Percentiles rank a stretch among this genome's conserved stretches.
Conservation (phyloP, 2,113 vertebrate genomes). For the Rynchops niger region DNA sequence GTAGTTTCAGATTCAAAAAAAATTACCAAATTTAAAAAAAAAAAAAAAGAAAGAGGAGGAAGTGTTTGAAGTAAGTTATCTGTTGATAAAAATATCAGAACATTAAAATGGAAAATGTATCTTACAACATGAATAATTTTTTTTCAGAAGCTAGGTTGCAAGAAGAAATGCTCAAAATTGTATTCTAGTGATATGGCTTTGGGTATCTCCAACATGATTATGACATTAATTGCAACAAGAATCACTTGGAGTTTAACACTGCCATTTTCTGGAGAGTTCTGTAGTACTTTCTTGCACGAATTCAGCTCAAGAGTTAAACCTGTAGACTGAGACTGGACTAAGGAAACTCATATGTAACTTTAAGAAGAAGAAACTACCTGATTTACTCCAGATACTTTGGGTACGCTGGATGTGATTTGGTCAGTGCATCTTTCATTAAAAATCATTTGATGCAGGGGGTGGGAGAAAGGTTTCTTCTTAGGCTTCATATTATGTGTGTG, state of each 20-base stretch:
- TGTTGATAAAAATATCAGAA: background rate
- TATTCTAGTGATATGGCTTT: background rate
- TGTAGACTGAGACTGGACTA: background rate
- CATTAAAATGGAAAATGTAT: background rate
- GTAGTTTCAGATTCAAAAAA: background rate
- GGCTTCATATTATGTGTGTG: background rate
- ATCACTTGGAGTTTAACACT: background rate
- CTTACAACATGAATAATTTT: background rate
- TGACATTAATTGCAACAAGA: background rate
- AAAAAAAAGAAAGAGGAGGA: background rate
- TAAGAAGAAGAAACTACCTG: background rate
- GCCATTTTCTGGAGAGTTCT: background rate
- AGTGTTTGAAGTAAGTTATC: background rate
- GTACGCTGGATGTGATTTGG: background rate
- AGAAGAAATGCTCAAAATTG: background rate
- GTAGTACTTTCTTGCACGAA: background rate
- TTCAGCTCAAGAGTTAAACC: background rate
- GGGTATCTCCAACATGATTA: background rate
- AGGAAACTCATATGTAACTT: background rate
- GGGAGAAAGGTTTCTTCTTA: background rate
- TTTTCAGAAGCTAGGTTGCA: background rate
- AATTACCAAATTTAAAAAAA: background rate
- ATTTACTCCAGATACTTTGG: background rate
- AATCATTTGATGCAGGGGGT: background rate
- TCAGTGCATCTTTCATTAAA: background rate